Evolutionary conservation across 2,888 invertebrate species (phyloP), one percentile per base, ranked within the genome.

Genomic region (Trissolcus brochymenae): DNA sequence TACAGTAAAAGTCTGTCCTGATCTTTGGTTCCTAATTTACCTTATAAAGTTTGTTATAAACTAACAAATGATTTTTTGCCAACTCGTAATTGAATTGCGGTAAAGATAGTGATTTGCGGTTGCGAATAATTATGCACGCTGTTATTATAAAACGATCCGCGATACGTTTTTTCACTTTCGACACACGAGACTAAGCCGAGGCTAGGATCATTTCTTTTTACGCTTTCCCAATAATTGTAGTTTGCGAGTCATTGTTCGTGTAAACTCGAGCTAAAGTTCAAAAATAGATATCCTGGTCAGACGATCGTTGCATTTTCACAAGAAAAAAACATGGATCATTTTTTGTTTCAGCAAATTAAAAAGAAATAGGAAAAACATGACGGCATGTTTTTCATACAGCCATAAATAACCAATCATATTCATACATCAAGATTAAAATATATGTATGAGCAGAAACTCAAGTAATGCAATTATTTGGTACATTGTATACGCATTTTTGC

Each of bases 141-240:
- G 60, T 14, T 50, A 40, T 19, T 51, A 40, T 14, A 40, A 53
- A 72, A 59, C 50, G 16, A 54, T 46, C 25, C 46, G 29, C 29
- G 35, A 17, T 59, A 65, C 56, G 25, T 65, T 72, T 73, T 70
- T 65, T 66, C 60, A 53, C 21, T 50, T 60, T 54, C 55, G 14
- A 21, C 73, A 60, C 60, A 55, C 73, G 40, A 50, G 14, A 41
- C 40, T 43, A 1, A 60, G 41, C 19, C 9, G n/a, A 35, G 3
- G 59, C 25, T 9, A 51, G 55, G 53, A 65, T 51, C 50, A 41
- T 62, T 67, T 67, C 74, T 74, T 74, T 73, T 67, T 74, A 74
- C 74, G 74, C 67, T 74, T 74, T 74, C 74, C 59, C 74, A 56
- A 54, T 74, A 61, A 74, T 74, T 74, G 49, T 49, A 55, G 61